Percentiles rank a stretch among this genome's conserved stretches.
phyloP scores from a whole-genome alignment of 2,888 invertebrate genomes.

The Drosophila rellima region DNA sequence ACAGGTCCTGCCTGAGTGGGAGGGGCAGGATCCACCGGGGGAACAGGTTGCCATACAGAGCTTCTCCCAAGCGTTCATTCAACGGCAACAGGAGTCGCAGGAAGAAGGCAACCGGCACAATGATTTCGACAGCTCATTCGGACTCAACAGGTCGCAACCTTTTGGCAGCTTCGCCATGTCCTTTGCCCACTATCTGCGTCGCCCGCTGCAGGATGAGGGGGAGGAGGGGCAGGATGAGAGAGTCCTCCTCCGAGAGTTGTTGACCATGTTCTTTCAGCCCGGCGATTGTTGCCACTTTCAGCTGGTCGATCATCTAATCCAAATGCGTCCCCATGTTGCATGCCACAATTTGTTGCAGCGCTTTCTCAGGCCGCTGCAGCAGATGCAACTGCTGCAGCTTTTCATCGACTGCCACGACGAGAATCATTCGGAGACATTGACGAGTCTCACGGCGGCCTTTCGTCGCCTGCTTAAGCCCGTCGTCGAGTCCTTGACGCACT shows the following conservation, averaged over 20 bases:
- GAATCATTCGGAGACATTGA: constrained; percentile 11
- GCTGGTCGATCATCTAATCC: constrained; percentile 7
- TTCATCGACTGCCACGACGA: constrained; percentile 23
- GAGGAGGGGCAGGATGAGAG: constrained; percentile 25
- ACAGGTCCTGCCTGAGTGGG: neutral
- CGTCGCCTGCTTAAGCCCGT: constrained; percentile 47
- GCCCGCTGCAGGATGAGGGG: constrained; percentile 2
- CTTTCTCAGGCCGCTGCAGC: constrained; percentile 22
- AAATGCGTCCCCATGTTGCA: constrained; percentile 2
- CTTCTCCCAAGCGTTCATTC: neutral
- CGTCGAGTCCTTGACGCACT: constrained; percentile 42
- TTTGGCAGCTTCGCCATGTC: neutral
- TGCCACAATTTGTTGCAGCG: neutral
- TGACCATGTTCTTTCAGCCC: constrained; percentile 42
- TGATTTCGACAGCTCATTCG: neutral
- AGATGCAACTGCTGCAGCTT: constrained; percentile 43
- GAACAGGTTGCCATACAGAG: neutral
- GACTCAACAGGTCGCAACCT: neutral
- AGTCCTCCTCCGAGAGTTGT: constrained; percentile 30
- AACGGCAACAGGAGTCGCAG: neutral
- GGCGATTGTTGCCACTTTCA: constrained; percentile 23
- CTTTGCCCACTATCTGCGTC: constrained; percentile 26
- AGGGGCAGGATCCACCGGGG: neutral
- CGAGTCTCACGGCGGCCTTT: constrained; percentile 10
- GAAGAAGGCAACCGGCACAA: neutral